A percentile compares a stretch with the other conserved stretches of the same genome.
phyloP scores from a whole-genome alignment of 2,888 invertebrate species.

The Hylaea fasciaria region DNA sequence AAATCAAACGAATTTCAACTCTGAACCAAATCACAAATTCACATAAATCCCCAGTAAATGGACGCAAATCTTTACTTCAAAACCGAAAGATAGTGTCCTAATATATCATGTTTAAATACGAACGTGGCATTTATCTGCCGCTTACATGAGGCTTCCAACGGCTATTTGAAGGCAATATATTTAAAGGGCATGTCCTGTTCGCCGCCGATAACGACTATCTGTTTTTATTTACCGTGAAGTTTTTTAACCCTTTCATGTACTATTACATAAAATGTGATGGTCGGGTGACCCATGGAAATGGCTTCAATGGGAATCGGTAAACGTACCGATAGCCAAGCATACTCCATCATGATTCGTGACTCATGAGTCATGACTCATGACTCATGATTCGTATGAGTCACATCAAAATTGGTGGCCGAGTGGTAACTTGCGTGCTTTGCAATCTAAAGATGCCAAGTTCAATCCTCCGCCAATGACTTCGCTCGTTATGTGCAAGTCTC shows the following conservation, averaged over 20 bases:
- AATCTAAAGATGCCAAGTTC: too few relatives aligned
- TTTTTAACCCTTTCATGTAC: slow-evolving; percentile 24
- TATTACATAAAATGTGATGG: not conserved
- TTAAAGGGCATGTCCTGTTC: slow-evolving; percentile 36
- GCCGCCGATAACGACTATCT: slow-evolving; percentile 34
- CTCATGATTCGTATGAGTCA: too few relatives aligned
- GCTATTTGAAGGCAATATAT: slow-evolving; percentile 34
- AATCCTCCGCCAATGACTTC: too few relatives aligned
- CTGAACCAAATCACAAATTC: not conserved
- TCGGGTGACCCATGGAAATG: too few relatives aligned
- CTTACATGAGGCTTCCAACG: slow-evolving; percentile 29
- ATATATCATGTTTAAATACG: slow-evolving; percentile 40
- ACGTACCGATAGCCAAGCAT: too few relatives aligned
- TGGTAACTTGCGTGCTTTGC: too few relatives aligned
- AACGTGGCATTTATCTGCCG: slow-evolving; percentile 37
- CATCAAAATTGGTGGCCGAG: too few relatives aligned
- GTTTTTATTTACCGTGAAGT: slow-evolving; percentile 36
- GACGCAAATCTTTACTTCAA: slow-evolving; percentile 15
- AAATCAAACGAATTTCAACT: not conserved
- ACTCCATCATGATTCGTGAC: too few relatives aligned
- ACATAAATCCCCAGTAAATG: slow-evolving; percentile 6
- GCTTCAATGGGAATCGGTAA: too few relatives aligned
- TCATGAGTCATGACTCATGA: too few relatives aligned
- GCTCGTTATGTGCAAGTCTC: too few relatives aligned
- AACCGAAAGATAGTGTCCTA: slow-evolving; percentile 27